Percentiles rank a stretch among this genome's conserved stretches.
Conservation (phyloP, 2,797 vertebrate genomes). For the Leuciscus waleckii region DNA sequence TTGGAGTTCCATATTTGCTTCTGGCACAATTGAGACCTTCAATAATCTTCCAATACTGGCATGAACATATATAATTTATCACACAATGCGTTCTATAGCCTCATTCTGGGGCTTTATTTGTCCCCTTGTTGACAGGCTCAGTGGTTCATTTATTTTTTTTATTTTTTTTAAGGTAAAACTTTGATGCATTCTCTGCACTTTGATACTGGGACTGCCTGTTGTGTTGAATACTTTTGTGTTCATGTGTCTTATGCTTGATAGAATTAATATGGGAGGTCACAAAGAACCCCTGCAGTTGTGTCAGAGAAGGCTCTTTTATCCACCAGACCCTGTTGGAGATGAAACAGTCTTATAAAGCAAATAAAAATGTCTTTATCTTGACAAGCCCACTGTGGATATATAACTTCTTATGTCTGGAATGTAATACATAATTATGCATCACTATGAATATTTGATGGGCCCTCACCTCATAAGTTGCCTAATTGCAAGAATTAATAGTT, state of each 20-base stretch:
- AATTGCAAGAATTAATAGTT: conserved; percentile 90
- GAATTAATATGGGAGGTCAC: conserved; percentile 30
- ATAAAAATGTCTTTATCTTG: conserved; percentile 81
- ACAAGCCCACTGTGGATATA: conserved; percentile 77
- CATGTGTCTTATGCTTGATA: conserved; percentile 42
- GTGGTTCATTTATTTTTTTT: conserved; percentile 35
- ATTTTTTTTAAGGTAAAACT: conserved; percentile 58
- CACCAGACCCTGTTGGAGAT: conserved; percentile 72
- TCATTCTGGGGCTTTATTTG: conserved; percentile 58
- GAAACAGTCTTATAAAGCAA: conserved; percentile 80
- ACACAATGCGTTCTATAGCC: conserved; percentile 66
- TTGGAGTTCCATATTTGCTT: conserved; percentile 73
- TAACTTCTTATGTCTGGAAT: conserved; percentile 78
- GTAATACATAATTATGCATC: conserved; percentile 83
- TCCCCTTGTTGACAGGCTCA: conserved; percentile 64
- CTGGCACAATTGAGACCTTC: conserved; percentile 71
- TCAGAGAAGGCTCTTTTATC: conserved; percentile 31
- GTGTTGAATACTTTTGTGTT: conserved; percentile 56
- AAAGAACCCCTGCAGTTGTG: conserved; percentile 37
- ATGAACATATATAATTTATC: conserved; percentile 79
- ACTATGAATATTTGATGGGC: conserved; percentile 83
- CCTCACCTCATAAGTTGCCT: conserved; percentile 80
- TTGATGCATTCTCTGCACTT: conserved; percentile 70
- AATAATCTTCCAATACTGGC: conserved; percentile 63
- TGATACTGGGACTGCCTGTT: conserved; percentile 62